Evolutionary conservation across 1,140 invertebrate genomes (phyloP).

Genomic region (Orussus abietinus): DNA sequence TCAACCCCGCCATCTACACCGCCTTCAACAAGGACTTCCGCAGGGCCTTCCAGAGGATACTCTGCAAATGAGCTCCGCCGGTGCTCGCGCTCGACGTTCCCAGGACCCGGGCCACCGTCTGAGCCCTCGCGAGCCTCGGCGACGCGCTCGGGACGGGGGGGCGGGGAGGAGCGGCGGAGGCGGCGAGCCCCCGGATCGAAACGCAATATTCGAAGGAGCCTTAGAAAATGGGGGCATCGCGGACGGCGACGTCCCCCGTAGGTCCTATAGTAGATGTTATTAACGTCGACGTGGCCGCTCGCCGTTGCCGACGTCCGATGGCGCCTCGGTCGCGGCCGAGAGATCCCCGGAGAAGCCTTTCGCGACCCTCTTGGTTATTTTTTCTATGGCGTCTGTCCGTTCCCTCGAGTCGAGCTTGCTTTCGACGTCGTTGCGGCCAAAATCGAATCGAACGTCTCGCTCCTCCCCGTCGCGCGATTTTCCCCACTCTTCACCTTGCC

Average conservation of each 20-base stretch:
- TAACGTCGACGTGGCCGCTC: too few species aligned
- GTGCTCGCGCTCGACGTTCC: conserved; percentile 44
- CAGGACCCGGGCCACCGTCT: conserved; percentile 4
- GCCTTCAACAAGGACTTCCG: conserved; percentile 99
- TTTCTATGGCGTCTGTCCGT: too few species aligned
- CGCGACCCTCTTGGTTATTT: too few species aligned
- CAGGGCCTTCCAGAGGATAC: conserved; percentile 88
- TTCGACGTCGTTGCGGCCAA: too few species aligned
- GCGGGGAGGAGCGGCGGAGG: too few species aligned
- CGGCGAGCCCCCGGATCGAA: too few species aligned
- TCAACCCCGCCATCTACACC: conserved; percentile 97
- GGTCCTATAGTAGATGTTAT: too few species aligned
- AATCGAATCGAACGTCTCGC: too few species aligned
- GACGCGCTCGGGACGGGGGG: conserved; percentile 2
- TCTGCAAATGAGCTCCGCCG: conserved; percentile 85
- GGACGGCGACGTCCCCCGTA: conserved; percentile 13
- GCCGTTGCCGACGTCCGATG: too few species aligned
- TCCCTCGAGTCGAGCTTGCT: too few species aligned
- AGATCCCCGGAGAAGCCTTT: too few species aligned
- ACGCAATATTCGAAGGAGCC: conserved; percentile 12
- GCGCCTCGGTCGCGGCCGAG: too few species aligned
- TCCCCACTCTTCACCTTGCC: conserved; percentile 9
- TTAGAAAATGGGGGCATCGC: conserved; percentile 17
- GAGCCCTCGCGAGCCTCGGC: not conserved
- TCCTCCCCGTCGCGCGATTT: conserved; percentile 11